These are phyloP conservation scores for Cataglyphis rosenhaueri DNA, from an alignment of 2,888 invertebrate species.

Conservation along the genomic window DNA sequence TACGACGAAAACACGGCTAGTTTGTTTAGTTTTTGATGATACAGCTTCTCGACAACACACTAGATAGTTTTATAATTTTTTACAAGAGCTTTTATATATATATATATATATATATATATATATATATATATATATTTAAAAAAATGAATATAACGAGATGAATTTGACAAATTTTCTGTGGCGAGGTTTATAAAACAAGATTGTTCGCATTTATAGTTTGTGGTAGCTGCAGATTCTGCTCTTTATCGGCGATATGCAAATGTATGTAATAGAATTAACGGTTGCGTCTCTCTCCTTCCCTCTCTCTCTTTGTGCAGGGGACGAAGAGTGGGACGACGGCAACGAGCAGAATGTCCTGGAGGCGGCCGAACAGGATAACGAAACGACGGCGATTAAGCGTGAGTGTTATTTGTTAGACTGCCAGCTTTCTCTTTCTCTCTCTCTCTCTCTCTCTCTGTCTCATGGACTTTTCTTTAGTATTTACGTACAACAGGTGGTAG, in stretches of 20 bases:
- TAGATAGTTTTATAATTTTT: constrained; percentile 37
- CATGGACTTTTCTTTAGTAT: constrained; percentile 52
- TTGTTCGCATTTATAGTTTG: constrained; percentile 39
- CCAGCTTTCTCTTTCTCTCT: constrained; percentile 7
- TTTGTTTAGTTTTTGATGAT: constrained; percentile 68
- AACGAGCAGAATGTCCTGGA: constrained; percentile 79
- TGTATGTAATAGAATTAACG: constrained; percentile 72
- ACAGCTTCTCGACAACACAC: constrained; percentile 20
- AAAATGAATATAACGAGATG: neutral
- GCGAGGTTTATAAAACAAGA: neutral
- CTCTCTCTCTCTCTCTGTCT: constrained; percentile 1
- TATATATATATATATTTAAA: neutral
- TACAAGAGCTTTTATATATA: neutral
- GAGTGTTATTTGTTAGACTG: constrained; percentile 67
- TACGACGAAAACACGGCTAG: constrained; percentile 66
- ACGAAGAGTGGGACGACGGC: constrained; percentile 82
- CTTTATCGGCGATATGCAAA: constrained; percentile 71
- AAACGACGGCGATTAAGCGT: constrained; percentile 79
- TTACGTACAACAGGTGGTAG: constrained; percentile 55
- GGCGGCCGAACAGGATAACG: constrained; percentile 78
- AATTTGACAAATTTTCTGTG: constrained; percentile 13
- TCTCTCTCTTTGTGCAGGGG: constrained; percentile 73
- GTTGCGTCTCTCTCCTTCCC: constrained; percentile 62
- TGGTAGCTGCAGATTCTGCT: constrained; percentile 68
- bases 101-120: too few relatives aligned